A percentile compares a stretch with the other conserved stretches of the same genome.
These are phyloP conservation scores for Capra hircus DNA, from an alignment of 2,113 vertebrate genomes.

Conservation along the genomic window DNA sequence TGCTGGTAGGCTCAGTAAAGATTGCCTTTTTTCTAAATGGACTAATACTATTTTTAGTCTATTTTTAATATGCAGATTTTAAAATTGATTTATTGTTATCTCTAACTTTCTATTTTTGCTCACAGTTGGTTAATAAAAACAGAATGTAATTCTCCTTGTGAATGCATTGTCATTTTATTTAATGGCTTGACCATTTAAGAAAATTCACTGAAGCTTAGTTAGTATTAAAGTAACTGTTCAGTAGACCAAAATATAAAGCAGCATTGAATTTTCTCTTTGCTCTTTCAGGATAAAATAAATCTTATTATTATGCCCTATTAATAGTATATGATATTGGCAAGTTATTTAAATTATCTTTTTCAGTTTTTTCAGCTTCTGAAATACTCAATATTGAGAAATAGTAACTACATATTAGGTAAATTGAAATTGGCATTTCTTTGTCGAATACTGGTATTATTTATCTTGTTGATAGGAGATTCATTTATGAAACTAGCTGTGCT, in stretches of 20 bases:
- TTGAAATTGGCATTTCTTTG: constrained; percentile 39
- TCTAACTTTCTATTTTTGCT: constrained; percentile 28
- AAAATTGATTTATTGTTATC: constrained; percentile 10
- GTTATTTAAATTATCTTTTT: constrained; percentile 33
- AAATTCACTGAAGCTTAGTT: constrained; percentile 30
- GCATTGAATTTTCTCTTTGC: constrained; percentile 11
- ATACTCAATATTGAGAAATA: background rate
- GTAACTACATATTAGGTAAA: background rate
- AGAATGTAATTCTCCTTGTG: constrained; percentile 9
- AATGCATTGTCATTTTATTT: constrained; percentile 14
- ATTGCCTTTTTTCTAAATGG: constrained; percentile 15
- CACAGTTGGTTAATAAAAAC: background rate
- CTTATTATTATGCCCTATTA: background rate
- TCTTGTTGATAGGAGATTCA: background rate
- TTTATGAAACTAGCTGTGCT: background rate
- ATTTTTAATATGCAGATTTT: background rate
- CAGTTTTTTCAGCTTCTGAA: constrained; percentile 28
- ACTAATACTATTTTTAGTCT: background rate
- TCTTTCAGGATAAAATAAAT: constrained; percentile 33
- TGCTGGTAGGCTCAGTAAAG: background rate
- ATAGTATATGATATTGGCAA: background rate
- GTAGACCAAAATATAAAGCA: constrained; percentile 17
- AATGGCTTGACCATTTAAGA: constrained; percentile 21
- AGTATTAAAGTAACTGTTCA: constrained; percentile 1
- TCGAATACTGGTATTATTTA: background rate